Evolutionary conservation across 2,888 invertebrate genomes (phyloP), one percentile per base, ranked within the genome.

Genomic region (Hololepta plana): DNA sequence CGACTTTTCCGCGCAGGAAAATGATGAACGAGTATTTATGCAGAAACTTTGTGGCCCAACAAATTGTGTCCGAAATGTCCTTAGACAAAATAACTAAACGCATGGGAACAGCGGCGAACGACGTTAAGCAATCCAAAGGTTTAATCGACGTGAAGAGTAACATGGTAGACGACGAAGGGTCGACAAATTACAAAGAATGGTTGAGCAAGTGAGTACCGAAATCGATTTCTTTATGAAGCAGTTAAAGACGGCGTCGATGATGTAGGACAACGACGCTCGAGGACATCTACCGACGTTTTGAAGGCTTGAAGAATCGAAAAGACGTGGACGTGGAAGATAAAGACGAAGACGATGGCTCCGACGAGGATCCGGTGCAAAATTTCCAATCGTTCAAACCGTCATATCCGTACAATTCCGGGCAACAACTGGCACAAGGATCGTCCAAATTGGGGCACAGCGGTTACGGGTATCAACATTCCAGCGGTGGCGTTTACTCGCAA

Each of bases 11-110:
- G 34, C 46, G 3, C 40, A 76, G 77, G 41, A 64, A 64, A 48
- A 73, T 70, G 64, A 76, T 80, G 70, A 79, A 77, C 43, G 75
- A 80, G 45, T 80, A 75, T 46, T 55, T 75, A 23, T 79, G 79
- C 38, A 66, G 75, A 16, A 75, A 68, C 43, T 80, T 70, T 45
- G 49, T 80, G 19, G 76, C 76, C 0, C 72, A 74, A 39, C 70
- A 75, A 53, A 76, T 80, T 35, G 49, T 77, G 20, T 61, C 62
- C 6, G 70, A 73, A 38, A 65, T 77, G 50, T 50, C 50, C 26
- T 46, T 55, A 2, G 43, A 50, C 15, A 46, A 59, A 29, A 49
- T 59, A 3, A 57, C 56, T 35, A 49, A 58, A 24, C 47, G 59
- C 29, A 47, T 55, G 26, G 55, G 56, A 10, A 32, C 30, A 38